Evolutionary conservation across 2,797 vertebrate species (phyloP).

Genomic region (Pterois miles): DNA sequence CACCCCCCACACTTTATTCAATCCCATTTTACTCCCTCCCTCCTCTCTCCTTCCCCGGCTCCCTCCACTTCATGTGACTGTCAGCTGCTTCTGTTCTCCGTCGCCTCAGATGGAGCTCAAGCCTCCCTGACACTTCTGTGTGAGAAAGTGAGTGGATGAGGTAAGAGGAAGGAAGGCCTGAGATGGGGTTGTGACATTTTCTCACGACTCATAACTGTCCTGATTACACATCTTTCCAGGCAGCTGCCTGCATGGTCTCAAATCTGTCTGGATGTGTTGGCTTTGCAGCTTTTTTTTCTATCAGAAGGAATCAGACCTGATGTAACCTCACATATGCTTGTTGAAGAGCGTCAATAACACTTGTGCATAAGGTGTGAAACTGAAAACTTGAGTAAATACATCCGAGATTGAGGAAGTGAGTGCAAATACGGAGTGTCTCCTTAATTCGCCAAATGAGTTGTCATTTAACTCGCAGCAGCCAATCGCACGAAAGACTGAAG

Average conservation of each 20-base stretch:
- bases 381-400: constrained; percentile 2
- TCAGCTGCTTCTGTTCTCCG: constrained; percentile 82
- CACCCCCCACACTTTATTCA: constrained; percentile 24
- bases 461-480: constrained; percentile 15
- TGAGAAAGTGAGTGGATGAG: constrained; percentile 45
- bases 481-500: constrained; percentile 37
- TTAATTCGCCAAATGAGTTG: constrained; percentile 13
- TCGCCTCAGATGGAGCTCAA: constrained; percentile 40
- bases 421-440: not conserved
- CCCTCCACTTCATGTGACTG: constrained; percentile 83
- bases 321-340: no score
- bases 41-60: constrained; percentile 25
- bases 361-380: not conserved
- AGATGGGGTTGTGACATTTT: constrained; percentile 8
- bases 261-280: not conserved
- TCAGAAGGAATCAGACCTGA: not conserved
- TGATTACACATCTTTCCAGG: constrained; percentile 18
- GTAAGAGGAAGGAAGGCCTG: constrained; percentile 46
- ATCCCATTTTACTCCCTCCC: constrained; percentile 26
- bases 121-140: constrained; percentile 51
- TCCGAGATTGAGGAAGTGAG: constrained; percentile 58
- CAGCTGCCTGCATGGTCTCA: not conserved
- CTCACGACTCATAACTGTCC: not conserved
- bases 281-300: not conserved
- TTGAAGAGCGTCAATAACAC: not conserved